Evolutionary conservation across 2,888 invertebrate genomes (phyloP).

Genomic region (Galerucella pusilla): DNA sequence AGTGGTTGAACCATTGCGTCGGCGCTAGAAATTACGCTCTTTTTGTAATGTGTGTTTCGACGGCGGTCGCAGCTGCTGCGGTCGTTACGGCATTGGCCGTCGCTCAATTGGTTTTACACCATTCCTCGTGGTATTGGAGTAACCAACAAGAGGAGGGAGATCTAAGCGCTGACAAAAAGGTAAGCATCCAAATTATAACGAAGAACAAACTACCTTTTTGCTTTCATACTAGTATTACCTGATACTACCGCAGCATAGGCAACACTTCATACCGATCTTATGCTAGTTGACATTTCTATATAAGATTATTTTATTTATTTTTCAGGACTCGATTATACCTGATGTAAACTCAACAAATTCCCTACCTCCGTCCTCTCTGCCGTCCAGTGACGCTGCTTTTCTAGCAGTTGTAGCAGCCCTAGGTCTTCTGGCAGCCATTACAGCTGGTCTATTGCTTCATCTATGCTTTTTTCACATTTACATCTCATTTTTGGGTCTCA

Average conservation of each 20-base stretch:
- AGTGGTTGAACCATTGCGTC: constrained; percentile 98
- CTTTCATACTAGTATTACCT: too few relatives aligned
- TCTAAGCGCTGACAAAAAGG: constrained; percentile 47
- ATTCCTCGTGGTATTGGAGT: constrained; percentile 67
- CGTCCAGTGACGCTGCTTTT: constrained; percentile 70
- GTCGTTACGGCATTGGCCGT: constrained; percentile 78
- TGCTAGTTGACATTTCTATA: too few relatives aligned
- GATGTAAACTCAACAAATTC: constrained; percentile 49
- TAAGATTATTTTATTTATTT: neutral
- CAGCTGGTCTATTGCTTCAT: constrained; percentile 82
- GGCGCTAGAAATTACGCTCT: constrained; percentile 90
- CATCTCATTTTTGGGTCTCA: constrained; percentile 84
- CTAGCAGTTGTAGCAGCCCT: constrained; percentile 72
- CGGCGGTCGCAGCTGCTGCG: constrained; percentile 79
- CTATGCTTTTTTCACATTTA: constrained; percentile 90
- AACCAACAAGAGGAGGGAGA: constrained; percentile 57
- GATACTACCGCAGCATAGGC: too few relatives aligned
- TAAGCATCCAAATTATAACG: constrained; percentile 28
- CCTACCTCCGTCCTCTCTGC: constrained; percentile 57
- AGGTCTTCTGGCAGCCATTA: constrained; percentile 78
- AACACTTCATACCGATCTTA: too few relatives aligned
- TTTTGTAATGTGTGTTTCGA: constrained; percentile 83
- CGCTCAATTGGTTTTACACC: constrained; percentile 76
- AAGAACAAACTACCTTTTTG: neutral
- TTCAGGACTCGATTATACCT: constrained; percentile 34